Percentiles rank a stretch among this genome's conserved stretches.
Evolutionary conservation across 2,888 invertebrate species (phyloP).

Genomic region (Empis stercorea): DNA sequence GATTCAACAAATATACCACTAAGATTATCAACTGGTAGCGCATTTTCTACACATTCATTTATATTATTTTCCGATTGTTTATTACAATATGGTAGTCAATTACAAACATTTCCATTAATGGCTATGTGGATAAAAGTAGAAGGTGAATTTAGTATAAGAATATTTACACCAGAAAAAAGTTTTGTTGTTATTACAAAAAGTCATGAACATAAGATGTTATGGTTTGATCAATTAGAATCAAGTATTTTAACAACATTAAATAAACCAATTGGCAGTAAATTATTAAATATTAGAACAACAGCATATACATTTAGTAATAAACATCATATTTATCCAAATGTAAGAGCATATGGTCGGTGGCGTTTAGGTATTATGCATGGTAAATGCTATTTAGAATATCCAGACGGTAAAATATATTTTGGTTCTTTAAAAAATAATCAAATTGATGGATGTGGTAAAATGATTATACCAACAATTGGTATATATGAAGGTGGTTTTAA

Average conservation of each 20-base stretch:
- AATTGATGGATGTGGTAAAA: conserved; percentile 33
- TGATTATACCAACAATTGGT: conserved; percentile 38
- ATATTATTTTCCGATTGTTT: conserved; percentile 71
- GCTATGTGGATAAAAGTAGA: conserved; percentile 70
- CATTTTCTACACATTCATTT: conserved; percentile 63
- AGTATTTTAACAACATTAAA: conserved; percentile 57
- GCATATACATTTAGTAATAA: conserved; percentile 57
- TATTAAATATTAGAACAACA: conserved; percentile 55
- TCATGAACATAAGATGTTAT: conserved; percentile 61
- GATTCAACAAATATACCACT: conserved; percentile 63
- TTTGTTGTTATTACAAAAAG: conserved; percentile 48
- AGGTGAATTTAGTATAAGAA: conserved; percentile 52
- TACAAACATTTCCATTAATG: conserved; percentile 53
- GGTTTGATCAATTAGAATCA: conserved; percentile 63
- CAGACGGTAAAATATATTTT: conserved; percentile 64
- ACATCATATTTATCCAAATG: conserved; percentile 57
- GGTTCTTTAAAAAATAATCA: conserved; percentile 59
- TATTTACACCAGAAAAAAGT: conserved; percentile 68
- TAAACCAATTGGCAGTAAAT: conserved; percentile 44
- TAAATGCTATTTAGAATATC: conserved; percentile 67
- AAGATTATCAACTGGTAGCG: conserved; percentile 52
- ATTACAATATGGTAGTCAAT: conserved; percentile 57
- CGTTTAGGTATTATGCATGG: conserved; percentile 70
- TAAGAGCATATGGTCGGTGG: conserved; percentile 72
- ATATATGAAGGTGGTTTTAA: conserved; percentile 55